These are phyloP conservation scores for Scaeva pyrastri DNA, from an alignment of 2,888 invertebrate species.

Conservation along the genomic window DNA sequence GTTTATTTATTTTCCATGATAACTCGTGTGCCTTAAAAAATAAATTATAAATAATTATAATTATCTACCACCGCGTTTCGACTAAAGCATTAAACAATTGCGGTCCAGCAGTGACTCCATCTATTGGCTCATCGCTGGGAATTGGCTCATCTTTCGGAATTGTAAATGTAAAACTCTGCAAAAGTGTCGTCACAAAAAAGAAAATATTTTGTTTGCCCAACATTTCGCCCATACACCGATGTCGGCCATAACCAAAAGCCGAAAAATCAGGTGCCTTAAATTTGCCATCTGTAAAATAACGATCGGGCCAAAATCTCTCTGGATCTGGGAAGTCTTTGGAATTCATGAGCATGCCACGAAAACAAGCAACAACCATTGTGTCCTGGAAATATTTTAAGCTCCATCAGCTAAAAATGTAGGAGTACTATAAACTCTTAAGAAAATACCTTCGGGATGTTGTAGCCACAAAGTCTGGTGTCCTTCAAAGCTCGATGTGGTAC, in stretches of 20 bases:
- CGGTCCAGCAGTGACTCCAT: conserved; percentile 91
- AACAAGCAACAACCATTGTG: conserved; percentile 91
- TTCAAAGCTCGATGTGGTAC: conserved; percentile 91
- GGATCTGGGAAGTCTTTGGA: conserved; percentile 89
- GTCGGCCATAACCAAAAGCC: conserved; percentile 92
- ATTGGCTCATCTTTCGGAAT: conserved; percentile 87
- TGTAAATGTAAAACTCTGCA: conserved; percentile 90
- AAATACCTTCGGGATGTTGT: conserved; percentile 90
- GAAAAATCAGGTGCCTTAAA: conserved; percentile 88
- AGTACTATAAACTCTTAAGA: too few relatives aligned
- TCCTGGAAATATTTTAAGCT: too few relatives aligned
- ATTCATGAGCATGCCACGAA: conserved; percentile 89
- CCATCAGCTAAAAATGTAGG: too few relatives aligned
- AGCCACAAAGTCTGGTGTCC: conserved; percentile 89
- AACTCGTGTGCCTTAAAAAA: too few relatives aligned
- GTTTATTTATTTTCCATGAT: too few relatives aligned
- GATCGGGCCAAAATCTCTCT: conserved; percentile 89
- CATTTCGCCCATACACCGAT: conserved; percentile 92
- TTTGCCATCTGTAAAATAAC: conserved; percentile 88
- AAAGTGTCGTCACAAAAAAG: conserved; percentile 88
- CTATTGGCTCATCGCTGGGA: conserved; percentile 88
- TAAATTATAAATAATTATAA: too few relatives aligned
- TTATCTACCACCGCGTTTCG: conserved; percentile 83
- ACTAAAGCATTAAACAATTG: conserved; percentile 89
- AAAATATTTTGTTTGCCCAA: conserved; percentile 91